These are phyloP conservation scores for Atta colombica DNA, from an alignment of 1,140 invertebrate genomes.

Conservation along the genomic window DNA sequence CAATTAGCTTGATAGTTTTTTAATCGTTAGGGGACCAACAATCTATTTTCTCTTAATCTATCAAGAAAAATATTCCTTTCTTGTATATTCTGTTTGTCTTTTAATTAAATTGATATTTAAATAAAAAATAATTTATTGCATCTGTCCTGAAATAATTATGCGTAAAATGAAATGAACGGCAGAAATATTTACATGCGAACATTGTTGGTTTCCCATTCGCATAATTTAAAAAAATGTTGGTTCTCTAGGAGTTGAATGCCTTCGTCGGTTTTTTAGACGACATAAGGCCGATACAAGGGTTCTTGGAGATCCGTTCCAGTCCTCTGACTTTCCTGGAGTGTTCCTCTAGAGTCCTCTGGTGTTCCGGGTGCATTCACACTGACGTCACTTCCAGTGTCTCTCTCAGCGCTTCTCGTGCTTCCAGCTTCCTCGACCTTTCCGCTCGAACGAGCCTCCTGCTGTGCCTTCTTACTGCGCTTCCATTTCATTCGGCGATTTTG, in stretches of 20 bases:
- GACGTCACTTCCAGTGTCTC: conserved; percentile 79
- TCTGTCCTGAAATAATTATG: not conserved
- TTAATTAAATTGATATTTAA: not conserved
- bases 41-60: conserved; percentile 2
- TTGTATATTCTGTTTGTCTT: not conserved
- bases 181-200: not conserved
- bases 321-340: conserved; percentile 79
- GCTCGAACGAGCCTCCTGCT: conserved; percentile 90
- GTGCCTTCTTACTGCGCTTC: conserved; percentile 97
- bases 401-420: conserved; percentile 74
- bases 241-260: not conserved
- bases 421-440: conserved; percentile 80
- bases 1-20: not conserved
- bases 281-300: conserved; percentile 84
- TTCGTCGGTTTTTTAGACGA: conserved; percentile 78
- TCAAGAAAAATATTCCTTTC: not conserved
- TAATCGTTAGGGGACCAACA: conserved; percentile 1
- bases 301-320: conserved; percentile 82
- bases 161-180: not conserved
- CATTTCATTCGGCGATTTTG: conserved; percentile 98
- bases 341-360: conserved; percentile 78
- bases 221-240: not conserved
- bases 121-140: not conserved
- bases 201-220: not conserved
- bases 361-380: conserved; percentile 77